phyloP scores from a whole-genome alignment of 2,888 invertebrate genomes.

The Eilema depressum region DNA sequence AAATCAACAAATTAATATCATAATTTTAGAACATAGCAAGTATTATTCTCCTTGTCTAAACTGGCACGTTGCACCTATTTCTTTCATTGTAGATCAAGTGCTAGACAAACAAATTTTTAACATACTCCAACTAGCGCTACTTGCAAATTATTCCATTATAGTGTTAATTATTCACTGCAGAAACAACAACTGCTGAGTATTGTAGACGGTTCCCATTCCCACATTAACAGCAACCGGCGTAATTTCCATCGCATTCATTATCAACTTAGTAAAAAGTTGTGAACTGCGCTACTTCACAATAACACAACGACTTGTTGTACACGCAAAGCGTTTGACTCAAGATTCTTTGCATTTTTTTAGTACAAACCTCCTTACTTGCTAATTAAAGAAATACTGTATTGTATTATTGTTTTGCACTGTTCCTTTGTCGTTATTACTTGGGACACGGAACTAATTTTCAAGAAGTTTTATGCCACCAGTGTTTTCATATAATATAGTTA shows the following conservation, averaged over 20 bases:
- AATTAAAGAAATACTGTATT: not conserved
- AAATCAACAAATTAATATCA: not conserved
- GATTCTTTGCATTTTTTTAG: not conserved
- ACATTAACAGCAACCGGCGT: constrained; percentile 59
- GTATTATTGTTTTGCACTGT: not conserved
- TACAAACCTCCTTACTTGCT: not conserved
- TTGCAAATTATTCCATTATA: constrained; percentile 23
- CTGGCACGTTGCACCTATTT: constrained; percentile 3
- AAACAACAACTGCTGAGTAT: constrained; percentile 23
- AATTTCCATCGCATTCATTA: constrained; percentile 63
- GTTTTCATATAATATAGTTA: not conserved
- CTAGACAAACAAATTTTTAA: not conserved
- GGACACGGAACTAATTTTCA: not conserved
- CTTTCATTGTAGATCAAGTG: not conserved
- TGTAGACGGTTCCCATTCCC: constrained; percentile 57
- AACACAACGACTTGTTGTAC: constrained; percentile 8
- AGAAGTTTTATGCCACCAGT: not conserved
- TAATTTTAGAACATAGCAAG: not conserved
- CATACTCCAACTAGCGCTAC: constrained; percentile 16
- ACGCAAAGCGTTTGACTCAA: not conserved
- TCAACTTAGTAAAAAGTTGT: constrained; percentile 61
- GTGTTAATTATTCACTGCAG: constrained; percentile 42
- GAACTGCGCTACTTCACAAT: constrained; percentile 48
- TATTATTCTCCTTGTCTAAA: not conserved
- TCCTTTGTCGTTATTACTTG: not conserved